A percentile compares a stretch with the other conserved stretches of the same genome.
These are phyloP conservation scores for Lasioglossum morio DNA, from an alignment of 2,888 invertebrate species.

Conservation along the genomic window DNA sequence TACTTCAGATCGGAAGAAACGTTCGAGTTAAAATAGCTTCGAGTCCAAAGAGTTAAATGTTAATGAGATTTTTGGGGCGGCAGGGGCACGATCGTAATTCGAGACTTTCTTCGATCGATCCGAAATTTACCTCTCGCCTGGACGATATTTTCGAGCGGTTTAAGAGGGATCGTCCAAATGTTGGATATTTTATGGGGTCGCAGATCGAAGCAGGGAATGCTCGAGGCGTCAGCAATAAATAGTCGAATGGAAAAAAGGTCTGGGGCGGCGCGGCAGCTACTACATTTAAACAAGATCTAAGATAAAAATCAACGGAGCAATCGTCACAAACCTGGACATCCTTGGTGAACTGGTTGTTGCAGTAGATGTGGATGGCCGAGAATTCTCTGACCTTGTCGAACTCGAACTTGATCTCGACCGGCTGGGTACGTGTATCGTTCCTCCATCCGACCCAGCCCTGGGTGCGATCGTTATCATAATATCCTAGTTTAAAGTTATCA, in stretches of 20 bases:
- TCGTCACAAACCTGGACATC: conserved; percentile 89
- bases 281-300: background rate
- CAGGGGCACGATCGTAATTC: background rate
- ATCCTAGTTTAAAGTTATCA: conserved; percentile 89
- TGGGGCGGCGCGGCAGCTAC: background rate
- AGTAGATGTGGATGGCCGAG: conserved; percentile 91
- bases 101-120: background rate
- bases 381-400: conserved; percentile 95
- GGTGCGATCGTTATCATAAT: conserved; percentile 85
- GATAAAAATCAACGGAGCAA: background rate
- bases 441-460: conserved; percentile 97
- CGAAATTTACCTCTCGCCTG: background rate
- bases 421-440: conserved; percentile 89
- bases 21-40: background rate
- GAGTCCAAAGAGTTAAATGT: background rate
- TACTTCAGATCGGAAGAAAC: background rate
- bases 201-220: background rate
- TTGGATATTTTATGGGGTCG: conserved; percentile 1
- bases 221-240: background rate
- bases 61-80: background rate
- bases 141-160: background rate
- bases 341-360: conserved; percentile 93
- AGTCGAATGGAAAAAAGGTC: background rate
- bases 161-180: conserved; percentile 2
- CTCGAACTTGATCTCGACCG: conserved; percentile 90